Evolutionary conservation across 2,113 vertebrate genomes (phyloP).

Genomic region (Psittacula cyanocephala): DNA sequence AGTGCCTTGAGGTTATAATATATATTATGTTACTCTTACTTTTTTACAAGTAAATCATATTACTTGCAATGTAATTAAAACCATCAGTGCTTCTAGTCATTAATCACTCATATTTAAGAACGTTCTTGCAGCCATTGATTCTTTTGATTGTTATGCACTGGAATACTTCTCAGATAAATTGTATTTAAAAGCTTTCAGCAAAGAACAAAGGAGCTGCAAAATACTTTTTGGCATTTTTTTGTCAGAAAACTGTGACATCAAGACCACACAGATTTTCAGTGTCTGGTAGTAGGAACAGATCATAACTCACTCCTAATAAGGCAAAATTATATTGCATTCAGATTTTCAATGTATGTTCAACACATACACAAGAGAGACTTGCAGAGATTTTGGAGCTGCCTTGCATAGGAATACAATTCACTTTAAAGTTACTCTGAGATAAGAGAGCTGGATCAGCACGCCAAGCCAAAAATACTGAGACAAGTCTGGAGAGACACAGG

Average conservation of each 20-base stretch:
- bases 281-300: background rate
- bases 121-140: background rate
- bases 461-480: fast-evolving
- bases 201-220: background rate
- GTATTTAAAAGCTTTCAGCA: background rate
- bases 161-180: background rate
- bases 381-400: background rate
- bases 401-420: background rate
- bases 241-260: background rate
- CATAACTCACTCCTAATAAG: background rate
- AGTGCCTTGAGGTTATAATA: background rate
- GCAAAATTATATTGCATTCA: background rate
- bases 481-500: background rate
- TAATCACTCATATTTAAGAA: background rate
- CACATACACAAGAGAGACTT: background rate
- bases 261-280: background rate
- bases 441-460: background rate
- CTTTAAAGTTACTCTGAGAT: background rate
- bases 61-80: background rate
- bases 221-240: background rate
- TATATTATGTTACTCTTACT: background rate
- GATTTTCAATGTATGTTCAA: background rate
- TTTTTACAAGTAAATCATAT: background rate
- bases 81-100: background rate
- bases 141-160: background rate